phyloP scores from a whole-genome alignment of 2,797 vertebrate genomes.

The Pipistrellus nathusii region DNA sequence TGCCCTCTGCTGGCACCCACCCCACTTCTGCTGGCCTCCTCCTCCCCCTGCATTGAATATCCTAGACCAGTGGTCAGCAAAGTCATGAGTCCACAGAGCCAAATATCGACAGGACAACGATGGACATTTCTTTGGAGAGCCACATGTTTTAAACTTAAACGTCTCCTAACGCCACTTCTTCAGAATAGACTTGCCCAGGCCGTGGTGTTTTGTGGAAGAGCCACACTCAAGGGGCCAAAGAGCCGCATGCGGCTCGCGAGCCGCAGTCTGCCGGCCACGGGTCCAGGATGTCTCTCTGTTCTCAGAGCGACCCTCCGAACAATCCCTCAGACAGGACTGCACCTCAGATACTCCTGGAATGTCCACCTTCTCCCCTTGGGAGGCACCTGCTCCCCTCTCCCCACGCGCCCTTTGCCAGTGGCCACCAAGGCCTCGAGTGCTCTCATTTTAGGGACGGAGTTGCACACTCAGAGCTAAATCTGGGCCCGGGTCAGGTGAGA shows the following conservation, averaged over 20 bases:
- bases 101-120: too few relatives aligned
- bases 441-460: not conserved
- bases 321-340: not conserved
- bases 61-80: too few relatives aligned
- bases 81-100: too few relatives aligned
- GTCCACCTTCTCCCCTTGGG: not conserved
- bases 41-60: not conserved
- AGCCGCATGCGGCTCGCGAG: too few relatives aligned
- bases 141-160: too few relatives aligned
- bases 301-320: not conserved
- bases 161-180: too few relatives aligned
- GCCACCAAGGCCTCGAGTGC: too few relatives aligned
- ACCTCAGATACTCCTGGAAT: not conserved
- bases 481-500: not conserved
- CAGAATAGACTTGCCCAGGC: too few relatives aligned
- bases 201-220: too few relatives aligned
- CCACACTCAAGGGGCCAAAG: too few relatives aligned
- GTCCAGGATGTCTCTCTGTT: not conserved
- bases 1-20: accelerated
- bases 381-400: not conserved
- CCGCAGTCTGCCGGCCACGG: too few relatives aligned
- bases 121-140: too few relatives aligned
- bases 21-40: accelerated
- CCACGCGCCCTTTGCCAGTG: accelerated
- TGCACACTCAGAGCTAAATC: not conserved